phyloP scores from a whole-genome alignment of 92 coral and sea anemone genomes.

The Palythoa grandis region DNA sequence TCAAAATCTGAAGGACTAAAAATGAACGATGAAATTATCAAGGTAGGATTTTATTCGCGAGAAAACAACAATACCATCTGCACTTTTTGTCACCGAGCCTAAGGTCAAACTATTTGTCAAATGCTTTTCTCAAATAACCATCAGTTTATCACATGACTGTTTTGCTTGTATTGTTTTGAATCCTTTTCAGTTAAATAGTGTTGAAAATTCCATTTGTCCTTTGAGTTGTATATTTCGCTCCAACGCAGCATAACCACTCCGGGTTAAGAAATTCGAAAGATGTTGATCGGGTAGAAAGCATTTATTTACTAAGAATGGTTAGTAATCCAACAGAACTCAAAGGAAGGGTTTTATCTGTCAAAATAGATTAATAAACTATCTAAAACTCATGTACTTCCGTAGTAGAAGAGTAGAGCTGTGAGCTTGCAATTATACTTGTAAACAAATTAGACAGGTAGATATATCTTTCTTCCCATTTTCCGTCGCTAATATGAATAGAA shows the following conservation, averaged over 20 bases:
- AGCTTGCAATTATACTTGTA: conserved; percentile 75
- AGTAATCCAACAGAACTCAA: conserved; percentile 72
- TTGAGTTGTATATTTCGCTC: neutral
- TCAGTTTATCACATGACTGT: conserved; percentile 16
- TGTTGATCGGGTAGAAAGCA: conserved; percentile 17
- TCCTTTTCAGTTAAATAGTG: conserved; percentile 26
- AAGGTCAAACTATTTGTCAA: conserved; percentile 29
- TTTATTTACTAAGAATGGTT: conserved; percentile 69
- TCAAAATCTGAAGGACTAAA: conserved; percentile 84
- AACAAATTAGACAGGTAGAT: conserved; percentile 74
- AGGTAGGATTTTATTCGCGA: conserved; percentile 65
- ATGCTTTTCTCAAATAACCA: conserved; percentile 15
- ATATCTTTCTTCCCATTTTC: conserved; percentile 40
- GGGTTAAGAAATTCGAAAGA: neutral
- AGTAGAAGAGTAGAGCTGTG: conserved; percentile 59
- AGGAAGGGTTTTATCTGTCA: conserved; percentile 81
- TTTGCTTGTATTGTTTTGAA: conserved; percentile 10
- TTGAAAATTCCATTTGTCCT: neutral
- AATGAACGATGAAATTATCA: conserved; percentile 82
- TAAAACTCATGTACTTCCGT: conserved; percentile 83
- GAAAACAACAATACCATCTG: conserved; percentile 27
- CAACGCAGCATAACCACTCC: neutral
- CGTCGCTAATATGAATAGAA: conserved; percentile 17
- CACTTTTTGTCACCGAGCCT: conserved; percentile 44
- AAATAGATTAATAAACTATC: conserved; percentile 83